Percentiles rank a stretch among this genome's conserved stretches.
phyloP scores from a whole-genome alignment of 1,140 invertebrate species.

The Harlomillsia oculata region DNA sequence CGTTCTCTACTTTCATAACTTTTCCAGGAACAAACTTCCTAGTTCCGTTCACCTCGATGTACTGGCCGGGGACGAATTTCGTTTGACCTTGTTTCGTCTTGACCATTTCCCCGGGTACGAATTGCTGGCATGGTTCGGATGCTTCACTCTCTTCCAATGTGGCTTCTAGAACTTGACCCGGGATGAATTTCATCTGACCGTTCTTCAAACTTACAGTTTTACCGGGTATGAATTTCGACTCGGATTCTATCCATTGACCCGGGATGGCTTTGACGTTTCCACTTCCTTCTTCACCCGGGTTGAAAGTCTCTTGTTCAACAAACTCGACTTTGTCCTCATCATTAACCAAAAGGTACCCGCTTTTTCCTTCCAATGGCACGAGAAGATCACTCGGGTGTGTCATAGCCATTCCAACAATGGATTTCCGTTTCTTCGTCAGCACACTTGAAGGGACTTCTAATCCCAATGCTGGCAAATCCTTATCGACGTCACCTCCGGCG shows the following conservation, averaged over 20 bases:
- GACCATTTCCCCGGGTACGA: no score
- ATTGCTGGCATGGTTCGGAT: no score
- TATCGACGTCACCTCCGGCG: no score
- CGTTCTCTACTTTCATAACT: conserved; percentile 50
- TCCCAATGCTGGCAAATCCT: no score
- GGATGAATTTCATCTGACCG: conserved; percentile 6
- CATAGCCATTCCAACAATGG: no score
- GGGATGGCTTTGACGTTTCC: conserved; percentile 13
- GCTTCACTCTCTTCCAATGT: no score
- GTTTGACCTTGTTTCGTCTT: neutral
- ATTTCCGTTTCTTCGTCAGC: no score
- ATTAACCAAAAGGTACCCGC: neutral
- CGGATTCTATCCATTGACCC: conserved; percentile 19
- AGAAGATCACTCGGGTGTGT: no score
- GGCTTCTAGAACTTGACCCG: conserved; percentile 18
- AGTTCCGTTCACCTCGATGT: conserved; percentile 41
- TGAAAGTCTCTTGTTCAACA: neutral
- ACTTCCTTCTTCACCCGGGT: neutral
- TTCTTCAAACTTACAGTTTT: conserved; percentile 2
- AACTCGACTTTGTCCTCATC: neutral
- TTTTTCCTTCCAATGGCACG: neutral
- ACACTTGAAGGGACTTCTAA: no score
- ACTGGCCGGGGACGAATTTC: conserved; percentile 56
- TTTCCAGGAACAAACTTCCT: conserved; percentile 59
- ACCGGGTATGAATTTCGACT: conserved; percentile 16